phyloP scores from a whole-genome alignment of 1,140 invertebrate species.

The Aricia agestis region DNA sequence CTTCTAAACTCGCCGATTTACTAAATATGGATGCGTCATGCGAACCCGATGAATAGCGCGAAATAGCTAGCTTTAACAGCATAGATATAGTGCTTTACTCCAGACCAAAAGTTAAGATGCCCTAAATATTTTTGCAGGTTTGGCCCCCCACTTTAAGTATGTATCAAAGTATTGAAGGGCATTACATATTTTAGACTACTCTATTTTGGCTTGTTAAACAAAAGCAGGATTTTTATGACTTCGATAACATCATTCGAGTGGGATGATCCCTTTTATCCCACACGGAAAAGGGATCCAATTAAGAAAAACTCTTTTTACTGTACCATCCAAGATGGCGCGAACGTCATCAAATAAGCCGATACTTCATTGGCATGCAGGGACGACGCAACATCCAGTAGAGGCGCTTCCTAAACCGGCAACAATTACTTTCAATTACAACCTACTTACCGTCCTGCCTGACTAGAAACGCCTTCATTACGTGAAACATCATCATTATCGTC shows the following conservation, averaged over 20 bases:
- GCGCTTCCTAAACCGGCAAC: not conserved
- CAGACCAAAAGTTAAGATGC: too few relatives aligned
- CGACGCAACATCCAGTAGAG: not conserved
- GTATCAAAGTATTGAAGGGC: too few relatives aligned
- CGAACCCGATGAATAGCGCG: not conserved
- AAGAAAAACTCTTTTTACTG: not conserved
- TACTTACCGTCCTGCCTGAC: constrained; percentile 2
- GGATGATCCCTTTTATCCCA: not conserved
- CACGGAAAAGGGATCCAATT: not conserved
- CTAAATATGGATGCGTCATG: constrained; percentile 40
- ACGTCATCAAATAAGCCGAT: not conserved
- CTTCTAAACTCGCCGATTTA: constrained; percentile 33
- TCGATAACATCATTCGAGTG: not conserved
- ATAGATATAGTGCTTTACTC: too few relatives aligned
- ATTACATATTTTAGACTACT: too few relatives aligned
- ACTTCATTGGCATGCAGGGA: not conserved
- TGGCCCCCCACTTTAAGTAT: too few relatives aligned
- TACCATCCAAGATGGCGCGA: not conserved
- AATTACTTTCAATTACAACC: constrained; percentile 1
- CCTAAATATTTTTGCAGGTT: too few relatives aligned
- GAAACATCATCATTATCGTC: constrained; percentile 1
- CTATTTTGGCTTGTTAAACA: not conserved
- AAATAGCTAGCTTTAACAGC: not conserved
- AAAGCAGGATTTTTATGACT: constrained; percentile 14
- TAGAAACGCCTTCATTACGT: constrained; percentile 2